Evolutionary conservation across 1,140 invertebrate genomes (phyloP).

Genomic region (Drosophila seguyi): DNA sequence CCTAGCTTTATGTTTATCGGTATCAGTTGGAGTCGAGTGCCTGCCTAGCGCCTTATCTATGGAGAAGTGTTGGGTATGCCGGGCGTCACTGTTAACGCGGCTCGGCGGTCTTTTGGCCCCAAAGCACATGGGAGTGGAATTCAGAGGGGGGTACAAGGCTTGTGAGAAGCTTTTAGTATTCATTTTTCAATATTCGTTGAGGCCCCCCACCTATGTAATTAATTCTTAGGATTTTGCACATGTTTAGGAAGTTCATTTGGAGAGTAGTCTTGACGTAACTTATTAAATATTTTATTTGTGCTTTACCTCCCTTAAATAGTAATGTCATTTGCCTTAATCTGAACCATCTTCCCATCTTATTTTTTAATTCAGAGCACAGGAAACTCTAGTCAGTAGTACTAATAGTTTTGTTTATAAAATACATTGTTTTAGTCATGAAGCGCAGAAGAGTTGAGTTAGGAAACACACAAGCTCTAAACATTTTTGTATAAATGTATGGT

Average conservation of each 20-base stretch:
- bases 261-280: not conserved
- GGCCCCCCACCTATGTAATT: not conserved
- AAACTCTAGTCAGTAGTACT: too few species aligned
- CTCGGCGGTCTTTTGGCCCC: conserved; percentile 19
- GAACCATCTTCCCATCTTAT: not conserved
- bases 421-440: too few species aligned
- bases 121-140: not conserved
- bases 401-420: too few species aligned
- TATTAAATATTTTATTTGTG: not conserved
- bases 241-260: not conserved
- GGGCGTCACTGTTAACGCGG: conserved; percentile 67
- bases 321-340: not conserved
- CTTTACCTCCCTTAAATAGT: too few species aligned
- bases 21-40: conserved; percentile 78
- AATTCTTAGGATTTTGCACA: not conserved
- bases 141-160: not conserved
- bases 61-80: conserved; percentile 59
- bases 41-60: conserved; percentile 60
- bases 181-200: not conserved
- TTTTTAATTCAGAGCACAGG: not conserved
- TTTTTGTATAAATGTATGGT: too few species aligned
- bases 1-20: conserved; percentile 59
- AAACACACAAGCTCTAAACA: too few species aligned
- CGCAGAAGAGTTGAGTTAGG: too few species aligned
- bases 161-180: not conserved